These are phyloP conservation scores for Caenorhabditis tropicalis DNA, from an alignment of 1,140 invertebrate genomes.

Conservation along the genomic window DNA sequence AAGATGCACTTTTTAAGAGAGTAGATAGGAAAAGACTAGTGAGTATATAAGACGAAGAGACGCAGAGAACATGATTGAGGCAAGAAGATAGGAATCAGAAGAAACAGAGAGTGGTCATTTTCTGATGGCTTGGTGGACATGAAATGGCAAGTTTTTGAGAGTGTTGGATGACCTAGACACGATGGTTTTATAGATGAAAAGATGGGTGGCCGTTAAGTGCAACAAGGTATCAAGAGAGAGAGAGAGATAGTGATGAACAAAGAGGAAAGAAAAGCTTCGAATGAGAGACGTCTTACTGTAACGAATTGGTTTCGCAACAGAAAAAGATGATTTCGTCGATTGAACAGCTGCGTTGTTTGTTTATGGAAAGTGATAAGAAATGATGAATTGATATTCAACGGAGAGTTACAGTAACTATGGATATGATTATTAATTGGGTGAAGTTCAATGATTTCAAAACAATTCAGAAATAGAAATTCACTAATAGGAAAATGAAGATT, in stretches of 20 bases:
- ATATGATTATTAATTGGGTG: too few species aligned
- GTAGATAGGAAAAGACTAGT: background rate
- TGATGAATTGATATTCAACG: too few species aligned
- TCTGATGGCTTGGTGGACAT: background rate
- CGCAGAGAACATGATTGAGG: background rate
- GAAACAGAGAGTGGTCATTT: slow-evolving; percentile 6
- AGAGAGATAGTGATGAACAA: too few species aligned
- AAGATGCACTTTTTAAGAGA: slow-evolving; percentile 15
- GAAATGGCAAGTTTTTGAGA: slow-evolving; percentile 7
- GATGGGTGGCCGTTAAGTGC: background rate
- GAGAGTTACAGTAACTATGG: too few species aligned
- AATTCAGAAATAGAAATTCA: too few species aligned
- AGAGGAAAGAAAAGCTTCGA: background rate
- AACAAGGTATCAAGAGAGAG: too few species aligned
- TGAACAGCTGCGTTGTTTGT: too few species aligned
- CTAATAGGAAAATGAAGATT: too few species aligned
- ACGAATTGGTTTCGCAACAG: too few species aligned
- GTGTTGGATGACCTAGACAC: background rate
- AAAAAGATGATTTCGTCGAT: too few species aligned
- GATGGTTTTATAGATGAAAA: background rate
- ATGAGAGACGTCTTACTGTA: background rate
- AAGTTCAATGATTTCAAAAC: background rate
- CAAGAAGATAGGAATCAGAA: slow-evolving; percentile 26
- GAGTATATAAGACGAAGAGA: slow-evolving; percentile 8
- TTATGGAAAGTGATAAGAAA: too few species aligned